Evolutionary conservation across 2,888 invertebrate genomes (phyloP).

Genomic region (Alitta virens): DNA sequence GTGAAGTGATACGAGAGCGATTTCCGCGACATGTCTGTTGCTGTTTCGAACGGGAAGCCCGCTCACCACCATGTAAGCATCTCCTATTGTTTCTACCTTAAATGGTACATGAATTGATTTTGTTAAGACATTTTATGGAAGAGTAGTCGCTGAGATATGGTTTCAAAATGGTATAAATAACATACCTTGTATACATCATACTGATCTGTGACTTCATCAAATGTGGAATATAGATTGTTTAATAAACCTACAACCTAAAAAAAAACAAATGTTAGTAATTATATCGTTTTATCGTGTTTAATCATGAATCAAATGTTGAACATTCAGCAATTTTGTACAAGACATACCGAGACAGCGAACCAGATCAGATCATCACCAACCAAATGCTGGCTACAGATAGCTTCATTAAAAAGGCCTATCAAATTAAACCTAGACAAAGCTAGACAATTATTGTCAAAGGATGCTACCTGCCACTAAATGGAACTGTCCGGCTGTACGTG

Average conservation of each 20-base stretch:
- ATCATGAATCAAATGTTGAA: too few relatives aligned
- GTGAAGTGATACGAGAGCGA: slow-evolving; percentile 42
- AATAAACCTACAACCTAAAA: slow-evolving; percentile 43
- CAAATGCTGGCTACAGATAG: too few relatives aligned
- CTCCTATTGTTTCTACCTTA: slow-evolving; percentile 49
- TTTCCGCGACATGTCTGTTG: slow-evolving; percentile 38
- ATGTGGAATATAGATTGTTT: slow-evolving; percentile 45
- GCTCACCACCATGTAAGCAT: slow-evolving; percentile 48
- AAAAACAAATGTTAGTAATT: slow-evolving; percentile 2
- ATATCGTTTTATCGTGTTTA: too few relatives aligned
- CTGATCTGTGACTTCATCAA: slow-evolving; percentile 46
- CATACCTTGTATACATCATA: slow-evolving; percentile 52
- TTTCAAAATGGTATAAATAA: neutral
- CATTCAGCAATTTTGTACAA: too few relatives aligned
- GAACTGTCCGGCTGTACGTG: too few relatives aligned
- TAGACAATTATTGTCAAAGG: too few relatives aligned
- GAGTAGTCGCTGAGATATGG: too few relatives aligned
- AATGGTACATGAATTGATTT: neutral
- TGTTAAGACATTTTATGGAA: neutral
- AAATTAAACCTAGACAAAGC: too few relatives aligned
- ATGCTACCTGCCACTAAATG: too few relatives aligned
- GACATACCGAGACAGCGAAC: neutral
- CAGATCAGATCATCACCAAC: neutral
- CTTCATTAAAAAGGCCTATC: too few relatives aligned
- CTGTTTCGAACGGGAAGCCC: slow-evolving; percentile 45